Evolutionary conservation across 2,113 vertebrate genomes (phyloP).

Genomic region (Ochotona curzoniae): DNA sequence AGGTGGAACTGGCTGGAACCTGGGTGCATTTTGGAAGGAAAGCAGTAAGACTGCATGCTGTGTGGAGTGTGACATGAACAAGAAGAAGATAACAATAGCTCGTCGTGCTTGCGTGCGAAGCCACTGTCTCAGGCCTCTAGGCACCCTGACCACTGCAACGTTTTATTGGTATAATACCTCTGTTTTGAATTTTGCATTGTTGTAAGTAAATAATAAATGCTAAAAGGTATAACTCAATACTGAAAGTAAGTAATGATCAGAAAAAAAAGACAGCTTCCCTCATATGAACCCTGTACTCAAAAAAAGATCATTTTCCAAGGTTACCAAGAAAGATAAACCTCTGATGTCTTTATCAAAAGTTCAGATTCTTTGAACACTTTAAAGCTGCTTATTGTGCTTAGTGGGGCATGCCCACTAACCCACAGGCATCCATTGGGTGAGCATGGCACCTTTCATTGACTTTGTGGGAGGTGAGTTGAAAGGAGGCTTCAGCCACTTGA

Average conservation of each 20-base stretch:
- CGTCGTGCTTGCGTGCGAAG: background rate
- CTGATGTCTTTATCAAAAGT: conserved; percentile 16
- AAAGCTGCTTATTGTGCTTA: background rate
- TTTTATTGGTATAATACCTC: background rate
- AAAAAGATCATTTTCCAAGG: conserved; percentile 49
- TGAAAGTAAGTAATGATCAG: conserved; percentile 9
- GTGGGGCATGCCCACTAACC: background rate
- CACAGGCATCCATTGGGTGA: background rate
- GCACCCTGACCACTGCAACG: background rate
- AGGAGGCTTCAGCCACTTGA: background rate
- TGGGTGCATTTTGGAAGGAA: conserved; percentile 15
- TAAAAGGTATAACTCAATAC: background rate
- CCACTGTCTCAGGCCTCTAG: background rate
- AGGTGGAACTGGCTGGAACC: background rate
- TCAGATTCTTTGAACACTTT: background rate
- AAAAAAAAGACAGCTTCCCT: conserved; percentile 3
- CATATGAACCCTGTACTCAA: background rate
- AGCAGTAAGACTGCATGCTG: background rate
- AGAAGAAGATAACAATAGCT: background rate
- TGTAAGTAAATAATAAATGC: conserved; percentile 28
- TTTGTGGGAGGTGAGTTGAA: background rate
- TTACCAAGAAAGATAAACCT: background rate
- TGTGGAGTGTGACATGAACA: background rate
- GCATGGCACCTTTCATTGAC: background rate
- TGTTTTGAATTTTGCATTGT: conserved; percentile 38